Conservation (phyloP, 64 coral and sea anemone species). For the Stichodactyla helianthus region DNA sequence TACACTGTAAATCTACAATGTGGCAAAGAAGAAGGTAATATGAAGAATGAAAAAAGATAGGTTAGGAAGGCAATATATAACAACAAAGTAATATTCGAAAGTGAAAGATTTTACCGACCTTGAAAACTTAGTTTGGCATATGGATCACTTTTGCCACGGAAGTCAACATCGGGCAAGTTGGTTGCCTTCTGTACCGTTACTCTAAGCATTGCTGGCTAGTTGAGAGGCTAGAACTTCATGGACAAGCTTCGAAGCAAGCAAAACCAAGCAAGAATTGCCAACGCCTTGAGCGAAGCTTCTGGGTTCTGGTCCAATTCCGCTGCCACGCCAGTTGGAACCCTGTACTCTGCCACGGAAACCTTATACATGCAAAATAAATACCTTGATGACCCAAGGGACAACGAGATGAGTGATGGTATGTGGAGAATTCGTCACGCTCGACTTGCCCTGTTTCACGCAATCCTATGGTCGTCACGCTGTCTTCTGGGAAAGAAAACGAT, state of each 20-base stretch:
- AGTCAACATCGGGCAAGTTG: conserved; percentile 78
- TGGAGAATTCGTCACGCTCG: not conserved
- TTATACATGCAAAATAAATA: conserved; percentile 26
- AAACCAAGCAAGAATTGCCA: conserved; percentile 10
- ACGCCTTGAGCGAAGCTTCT: not conserved
- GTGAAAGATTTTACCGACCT: conserved; percentile 36
- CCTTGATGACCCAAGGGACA: not conserved
- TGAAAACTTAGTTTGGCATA: conserved; percentile 75
- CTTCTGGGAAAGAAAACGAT: not conserved
- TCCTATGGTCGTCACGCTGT: not conserved
- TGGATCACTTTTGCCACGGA: conserved; percentile 77
- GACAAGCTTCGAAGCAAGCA: not conserved
- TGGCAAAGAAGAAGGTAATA: not conserved
- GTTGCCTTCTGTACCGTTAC: conserved; percentile 69
- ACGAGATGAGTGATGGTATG: not conserved
- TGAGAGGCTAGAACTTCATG: not conserved
- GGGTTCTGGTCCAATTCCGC: conserved; percentile 21
- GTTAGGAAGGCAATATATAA: not conserved
- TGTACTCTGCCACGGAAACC: not conserved
- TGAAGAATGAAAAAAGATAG: not conserved
- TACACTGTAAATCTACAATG: not conserved
- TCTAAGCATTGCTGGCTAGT: conserved; percentile 49
- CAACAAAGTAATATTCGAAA: not conserved
- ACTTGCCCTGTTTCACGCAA: not conserved
- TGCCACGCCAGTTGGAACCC: conserved; percentile 17